Base-by-base conservation (phyloP, 2,113 vertebrate species). In the Erythrolamprus reginae region DNA sequence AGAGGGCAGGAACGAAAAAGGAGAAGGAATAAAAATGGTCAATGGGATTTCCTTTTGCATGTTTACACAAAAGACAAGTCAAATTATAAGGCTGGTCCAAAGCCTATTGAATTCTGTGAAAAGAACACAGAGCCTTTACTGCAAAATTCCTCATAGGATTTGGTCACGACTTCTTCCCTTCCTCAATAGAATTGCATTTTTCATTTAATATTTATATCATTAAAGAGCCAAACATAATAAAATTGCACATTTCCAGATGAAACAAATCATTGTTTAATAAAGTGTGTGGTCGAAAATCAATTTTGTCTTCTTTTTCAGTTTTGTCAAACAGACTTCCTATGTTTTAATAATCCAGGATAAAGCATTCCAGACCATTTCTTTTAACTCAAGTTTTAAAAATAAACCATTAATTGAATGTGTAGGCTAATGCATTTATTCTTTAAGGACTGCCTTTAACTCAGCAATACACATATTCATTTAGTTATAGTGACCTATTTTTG, bases 41-140 rank as follows among this genome's bases (percentile, higher is more conserved):
- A 91, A 92, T 52, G 89, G 93, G 94, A 96, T 96, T 95, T 96
- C 94, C 95, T 95, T 94, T 89, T 92, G 89, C 86, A n/a, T 85
- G 0, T 84, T 90, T 38, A 88, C 26, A 94, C 93, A 95, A 95
- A 90, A 91, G 84, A 90, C 61, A 89, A 95, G 93, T 88, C 92
- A 53, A 82, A 89, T 94, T 55, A 4, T 28, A 90, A 82, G 51
- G 51, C 92, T 95, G 87, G 91, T 87, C 84, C 70, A 33, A 90
- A 94, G 92, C 88, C 42, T 0, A 0, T 92, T 3, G 48, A 94
- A 94, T 92, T 93, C 93, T 94, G 50, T 28, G 10, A 91, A 91
- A 89, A 90, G 89, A 51, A 82, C 47, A 85, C 52, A 33, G 23
- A 82, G 26, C 17, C 86, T 87, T 89, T 45, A 88, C 48, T 77